These are phyloP conservation scores for Cephus rjabovi DNA, from an alignment of 2,888 invertebrate species.

Conservation along the genomic window DNA sequence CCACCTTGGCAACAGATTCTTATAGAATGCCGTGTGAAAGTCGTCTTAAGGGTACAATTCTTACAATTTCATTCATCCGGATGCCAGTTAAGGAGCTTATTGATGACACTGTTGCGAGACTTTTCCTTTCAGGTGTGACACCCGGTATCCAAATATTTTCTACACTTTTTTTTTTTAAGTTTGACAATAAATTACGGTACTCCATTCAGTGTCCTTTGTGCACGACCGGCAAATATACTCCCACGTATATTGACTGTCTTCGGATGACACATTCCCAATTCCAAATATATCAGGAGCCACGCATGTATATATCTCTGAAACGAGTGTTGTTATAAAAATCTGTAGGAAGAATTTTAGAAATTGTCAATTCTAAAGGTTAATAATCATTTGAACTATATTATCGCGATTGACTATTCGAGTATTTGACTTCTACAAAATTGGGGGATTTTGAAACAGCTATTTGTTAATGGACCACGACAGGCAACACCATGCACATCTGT, in stretches of 20 bases:
- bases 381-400: not conserved
- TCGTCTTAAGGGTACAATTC: not conserved
- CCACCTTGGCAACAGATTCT: not conserved
- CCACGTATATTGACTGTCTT: not conserved
- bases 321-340: not conserved
- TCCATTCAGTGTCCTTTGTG: not conserved
- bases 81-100: slow-evolving; percentile 1
- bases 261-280: not conserved
- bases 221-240: not conserved
- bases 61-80: not conserved
- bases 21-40: not conserved
- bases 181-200: not conserved
- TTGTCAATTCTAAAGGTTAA: not conserved
- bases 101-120: not conserved
- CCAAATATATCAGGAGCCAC: not conserved
- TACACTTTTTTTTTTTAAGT: not conserved
- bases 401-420: not conserved
- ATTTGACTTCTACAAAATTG: slow-evolving; percentile 14
- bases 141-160: slow-evolving; percentile 2
- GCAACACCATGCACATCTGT: slow-evolving; percentile 15
- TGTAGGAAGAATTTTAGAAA: not conserved
- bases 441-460: slow-evolving; percentile 16
- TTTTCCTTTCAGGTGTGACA: not conserved
- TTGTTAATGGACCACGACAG: slow-evolving; percentile 19
- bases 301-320: not conserved